Evolutionary conservation across 2,797 vertebrate species (phyloP), one percentile per base, ranked within the genome.

Genomic region (Pagetopsis macropterus): DNA sequence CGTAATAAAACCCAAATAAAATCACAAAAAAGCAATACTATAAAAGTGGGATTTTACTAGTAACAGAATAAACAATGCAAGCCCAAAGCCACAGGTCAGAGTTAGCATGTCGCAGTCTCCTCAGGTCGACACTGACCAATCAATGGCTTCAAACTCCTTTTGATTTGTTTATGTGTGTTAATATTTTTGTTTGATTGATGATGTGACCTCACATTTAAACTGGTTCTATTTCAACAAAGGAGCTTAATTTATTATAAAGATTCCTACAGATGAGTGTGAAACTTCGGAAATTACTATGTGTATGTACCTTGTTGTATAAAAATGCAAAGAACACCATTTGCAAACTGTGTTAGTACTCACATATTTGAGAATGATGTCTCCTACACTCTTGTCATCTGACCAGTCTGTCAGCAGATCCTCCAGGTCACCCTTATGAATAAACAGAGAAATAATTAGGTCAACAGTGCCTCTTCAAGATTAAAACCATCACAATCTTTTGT

Each of bases 331-430:
- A 43, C 9, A 27, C 15, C n/a, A 51, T 17, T 3, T 23, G 43
- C 4, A 27, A 2, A 9, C 3, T 5, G 4, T 21, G 9, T 11
- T 9, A 56, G 1, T 56, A 95, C 97, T 97, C 93, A 99, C 98
- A 79, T 99, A 99, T 96, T 97, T 97, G 56, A 99, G 95, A 85
- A 99, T 96, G 65, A 99, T 89, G 78, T 96, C 94, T 69, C 98
- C 98, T 59, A 99, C 96, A 70, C 98, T 99, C 91, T 82, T 94
- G 84, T 94, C 95, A 81, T 99, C 98, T 55, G 95, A 95, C 98
- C 98, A 99, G 65, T 97, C 96, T 67, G 96, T 90, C 90, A 99
- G 96, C 66, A 99, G 94, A 65, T 96, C 96, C 94, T 99, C 96
- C 37, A 99, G 94, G 79, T 99, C 97, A 78, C 92, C 94, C 98